Base-by-base conservation (phyloP, 2,797 vertebrate genomes). In the Cephalopachus bancanus region DNA sequence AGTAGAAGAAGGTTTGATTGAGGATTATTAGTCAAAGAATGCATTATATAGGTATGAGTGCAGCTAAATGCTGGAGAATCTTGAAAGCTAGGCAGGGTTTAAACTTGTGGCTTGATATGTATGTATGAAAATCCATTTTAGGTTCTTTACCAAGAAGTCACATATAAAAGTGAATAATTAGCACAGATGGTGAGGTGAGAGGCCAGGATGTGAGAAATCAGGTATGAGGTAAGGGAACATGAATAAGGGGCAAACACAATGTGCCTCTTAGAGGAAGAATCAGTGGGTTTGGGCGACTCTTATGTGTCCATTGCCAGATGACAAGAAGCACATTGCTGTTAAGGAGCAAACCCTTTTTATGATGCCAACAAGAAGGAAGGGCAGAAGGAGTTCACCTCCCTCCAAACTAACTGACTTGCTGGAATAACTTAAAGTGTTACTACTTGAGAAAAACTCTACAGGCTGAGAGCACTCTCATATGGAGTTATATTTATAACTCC, bases 381-480 rank as follows among this genome's bases (percentile, higher is more conserved):
- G 67, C 57, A 79, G 19, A 69, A 55, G 22, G 79, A 83, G 57
- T 71, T 97, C 97, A 71, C 72, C 28, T 92, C 62, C 76, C 97
- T 83, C 95, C 93, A n/a, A 95, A 95, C 89, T 98, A 98, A 98
- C 97, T 98, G 98, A 98, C 98, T 96, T 85, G 94, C 97, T 91
- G 97, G 93, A 98, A 95, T 97, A 95, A 98, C 95, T 97, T 89
- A 95, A 15, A 49, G 88, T 91, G 97, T 97, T 97, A 75, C 83
- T 16, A 64, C 95, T 96, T 96, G 96, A 84, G 92, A 97, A 85
- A n/a, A 94, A 79, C 79, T 96, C 55, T 75, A 49, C 62, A 78
- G 76, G 53, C 65, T 95, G 83, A 96, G 96, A 96, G 95, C 86
- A 90, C 88, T 94, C 65, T 57, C 75, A 76, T 51, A 8, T 86